Percentiles rank a stretch among this genome's conserved stretches.
Evolutionary conservation across 2,888 invertebrate genomes (phyloP).

Genomic region (Nyleta sp.): DNA sequence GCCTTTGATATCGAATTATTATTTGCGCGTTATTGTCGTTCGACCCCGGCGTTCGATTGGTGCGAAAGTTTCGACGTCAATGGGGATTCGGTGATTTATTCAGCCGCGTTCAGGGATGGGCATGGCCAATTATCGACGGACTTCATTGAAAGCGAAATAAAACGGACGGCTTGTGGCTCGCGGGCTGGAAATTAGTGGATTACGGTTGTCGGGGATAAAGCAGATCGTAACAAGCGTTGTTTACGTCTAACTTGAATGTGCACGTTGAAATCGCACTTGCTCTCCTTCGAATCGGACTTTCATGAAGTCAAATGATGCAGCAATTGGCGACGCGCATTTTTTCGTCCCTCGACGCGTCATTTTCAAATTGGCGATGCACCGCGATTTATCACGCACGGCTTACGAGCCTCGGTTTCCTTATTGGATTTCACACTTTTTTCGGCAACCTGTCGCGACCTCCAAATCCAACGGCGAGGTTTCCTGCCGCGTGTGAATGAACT

Average conservation of each 20-base stretch:
- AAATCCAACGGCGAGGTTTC: conserved; percentile 23
- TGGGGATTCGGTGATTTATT: neutral
- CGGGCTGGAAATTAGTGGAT: neutral
- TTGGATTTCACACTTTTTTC: conserved; percentile 51
- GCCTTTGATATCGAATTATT: neutral
- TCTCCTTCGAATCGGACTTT: neutral
- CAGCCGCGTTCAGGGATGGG: neutral
- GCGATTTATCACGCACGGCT: conserved; percentile 40
- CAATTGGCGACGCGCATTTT: conserved; percentile 1
- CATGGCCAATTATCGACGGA: conserved; percentile 5
- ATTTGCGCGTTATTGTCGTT: neutral
- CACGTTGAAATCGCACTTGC: neutral
- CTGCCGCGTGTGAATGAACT: conserved; percentile 43
- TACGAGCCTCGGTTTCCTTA: conserved; percentile 23
- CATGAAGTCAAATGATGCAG: neutral
- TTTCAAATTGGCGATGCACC: conserved; percentile 15
- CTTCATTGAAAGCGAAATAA: conserved; percentile 1
- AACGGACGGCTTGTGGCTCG: neutral
- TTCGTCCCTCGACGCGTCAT: conserved; percentile 5
- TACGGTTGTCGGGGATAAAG: neutral
- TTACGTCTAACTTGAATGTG: too few relatives aligned
- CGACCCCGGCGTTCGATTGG: neutral
- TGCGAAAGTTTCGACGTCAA: neutral
- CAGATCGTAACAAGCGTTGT: too few relatives aligned
- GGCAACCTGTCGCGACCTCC: conserved; percentile 40